Evolutionary conservation across 37 sponge, comb jelly and placozoan species (phyloP).

Genomic region (Eunapius fragilis): DNA sequence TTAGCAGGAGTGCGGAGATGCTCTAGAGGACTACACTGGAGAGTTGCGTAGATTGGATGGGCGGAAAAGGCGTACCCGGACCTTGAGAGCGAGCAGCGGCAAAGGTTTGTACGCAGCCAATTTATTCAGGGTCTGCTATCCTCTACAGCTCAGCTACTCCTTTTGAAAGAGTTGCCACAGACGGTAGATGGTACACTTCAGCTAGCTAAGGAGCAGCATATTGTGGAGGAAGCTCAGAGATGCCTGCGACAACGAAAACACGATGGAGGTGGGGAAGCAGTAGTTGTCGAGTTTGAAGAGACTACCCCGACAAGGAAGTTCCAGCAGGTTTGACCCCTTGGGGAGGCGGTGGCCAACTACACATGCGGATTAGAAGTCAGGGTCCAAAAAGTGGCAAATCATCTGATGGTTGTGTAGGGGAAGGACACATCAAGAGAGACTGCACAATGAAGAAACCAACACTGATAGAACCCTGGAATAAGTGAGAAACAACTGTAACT

Average conservation of each 20-base stretch:
- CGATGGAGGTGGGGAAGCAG: background rate
- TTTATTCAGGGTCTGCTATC: slow-evolving; percentile 7
- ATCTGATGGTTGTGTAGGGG: background rate
- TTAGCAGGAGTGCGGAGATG: background rate
- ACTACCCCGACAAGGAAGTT: background rate
- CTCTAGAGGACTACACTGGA: background rate
- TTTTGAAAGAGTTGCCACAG: background rate
- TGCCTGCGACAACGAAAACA: background rate
- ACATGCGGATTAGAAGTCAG: background rate
- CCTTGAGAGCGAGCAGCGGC: background rate
- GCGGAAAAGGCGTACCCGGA: too few species aligned
- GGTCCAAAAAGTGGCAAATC: background rate
- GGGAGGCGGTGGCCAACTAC: background rate
- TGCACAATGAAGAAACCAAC: background rate
- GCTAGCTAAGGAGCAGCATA: background rate
- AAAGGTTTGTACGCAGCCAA: background rate
- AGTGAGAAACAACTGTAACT: background rate
- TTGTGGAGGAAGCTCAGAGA: slow-evolving; percentile 11
- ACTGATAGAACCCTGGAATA: too few species aligned
- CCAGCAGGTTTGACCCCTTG: background rate
- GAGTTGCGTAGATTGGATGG: background rate
- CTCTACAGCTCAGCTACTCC: background rate
- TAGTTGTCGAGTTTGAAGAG: too few species aligned
- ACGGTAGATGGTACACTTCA: background rate
- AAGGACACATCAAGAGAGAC: background rate